Conservation (phyloP, 2,888 invertebrate genomes). For the Xanthia icteritia region DNA sequence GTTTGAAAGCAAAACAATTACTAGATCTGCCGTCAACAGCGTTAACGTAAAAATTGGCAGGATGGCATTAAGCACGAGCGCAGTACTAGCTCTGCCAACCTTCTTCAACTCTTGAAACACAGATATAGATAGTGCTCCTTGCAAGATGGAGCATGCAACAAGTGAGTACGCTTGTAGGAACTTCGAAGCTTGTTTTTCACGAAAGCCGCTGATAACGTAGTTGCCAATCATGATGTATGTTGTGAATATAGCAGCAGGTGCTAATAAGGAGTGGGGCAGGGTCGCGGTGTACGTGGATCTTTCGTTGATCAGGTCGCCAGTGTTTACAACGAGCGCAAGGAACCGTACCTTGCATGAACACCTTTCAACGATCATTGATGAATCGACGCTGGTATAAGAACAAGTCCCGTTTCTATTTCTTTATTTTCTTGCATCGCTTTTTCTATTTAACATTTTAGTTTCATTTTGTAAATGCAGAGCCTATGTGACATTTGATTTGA, state of each 20-base stretch:
- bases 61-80: conserved; percentile 77
- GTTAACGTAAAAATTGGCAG: conserved; percentile 79
- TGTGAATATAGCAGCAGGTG: conserved; percentile 78
- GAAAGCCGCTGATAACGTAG: conserved; percentile 70
- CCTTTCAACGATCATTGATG: conserved; percentile 74
- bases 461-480: conserved; percentile 4
- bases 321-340: conserved; percentile 78
- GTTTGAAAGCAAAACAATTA: conserved; percentile 74
- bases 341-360: conserved; percentile 77
- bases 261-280: conserved; percentile 77
- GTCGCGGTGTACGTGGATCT: conserved; percentile 74
- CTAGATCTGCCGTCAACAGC: conserved; percentile 78
- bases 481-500: conserved; percentile 1
- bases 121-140: conserved; percentile 64
- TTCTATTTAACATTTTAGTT: conserved; percentile 7
- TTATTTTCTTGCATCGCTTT: conserved; percentile 8
- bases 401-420: conserved; percentile 9
- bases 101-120: conserved; percentile 49
- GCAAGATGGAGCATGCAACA: conserved; percentile 71
- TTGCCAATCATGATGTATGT: conserved; percentile 77
- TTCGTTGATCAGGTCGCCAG: conserved; percentile 82
- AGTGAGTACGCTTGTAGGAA: conserved; percentile 80
- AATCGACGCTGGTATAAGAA: conserved; percentile 18
- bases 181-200: conserved; percentile 69
- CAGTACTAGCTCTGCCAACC: conserved; percentile 55